Conservation (phyloP, 2,113 vertebrate genomes). For the Dasypus novemcinctus region DNA sequence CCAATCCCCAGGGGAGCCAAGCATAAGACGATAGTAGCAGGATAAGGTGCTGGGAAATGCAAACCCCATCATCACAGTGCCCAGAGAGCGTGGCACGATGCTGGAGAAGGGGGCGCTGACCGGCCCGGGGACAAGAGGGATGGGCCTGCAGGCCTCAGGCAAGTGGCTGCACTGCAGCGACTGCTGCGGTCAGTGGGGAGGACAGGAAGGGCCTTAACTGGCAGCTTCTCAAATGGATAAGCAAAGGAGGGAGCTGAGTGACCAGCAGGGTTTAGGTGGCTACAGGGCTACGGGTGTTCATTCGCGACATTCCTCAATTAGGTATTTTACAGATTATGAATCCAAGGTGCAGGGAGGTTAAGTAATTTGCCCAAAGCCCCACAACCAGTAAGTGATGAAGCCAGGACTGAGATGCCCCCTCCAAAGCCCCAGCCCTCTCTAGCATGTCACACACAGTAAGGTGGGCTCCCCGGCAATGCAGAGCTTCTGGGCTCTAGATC, state of each 20-base stretch:
- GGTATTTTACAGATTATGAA: background rate
- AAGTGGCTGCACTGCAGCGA: background rate
- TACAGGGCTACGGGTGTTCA: rapidly evolving
- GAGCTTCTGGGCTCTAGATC: background rate
- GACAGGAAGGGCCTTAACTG: background rate
- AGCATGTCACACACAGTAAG: background rate
- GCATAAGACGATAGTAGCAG: background rate
- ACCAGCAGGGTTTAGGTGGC: background rate
- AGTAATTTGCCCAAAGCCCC: background rate
- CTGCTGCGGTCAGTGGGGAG: background rate
- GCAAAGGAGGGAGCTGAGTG: background rate
- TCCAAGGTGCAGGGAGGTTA: background rate
- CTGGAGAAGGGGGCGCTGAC: no score
- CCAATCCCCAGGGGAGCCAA: background rate
- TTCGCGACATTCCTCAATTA: background rate
- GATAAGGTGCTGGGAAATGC: background rate
- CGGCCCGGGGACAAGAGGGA: background rate
- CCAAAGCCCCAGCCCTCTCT: background rate
- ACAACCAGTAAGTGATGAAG: background rate
- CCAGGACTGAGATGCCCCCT: background rate
- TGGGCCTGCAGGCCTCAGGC: background rate
- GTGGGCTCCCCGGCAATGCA: background rate
- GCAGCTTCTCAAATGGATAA: background rate
- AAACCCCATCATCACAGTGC: rapidly evolving
- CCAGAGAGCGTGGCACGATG: rapidly evolving